Conservation (phyloP, 2,113 vertebrate species). For the Periophthalmodon schlosseri region DNA sequence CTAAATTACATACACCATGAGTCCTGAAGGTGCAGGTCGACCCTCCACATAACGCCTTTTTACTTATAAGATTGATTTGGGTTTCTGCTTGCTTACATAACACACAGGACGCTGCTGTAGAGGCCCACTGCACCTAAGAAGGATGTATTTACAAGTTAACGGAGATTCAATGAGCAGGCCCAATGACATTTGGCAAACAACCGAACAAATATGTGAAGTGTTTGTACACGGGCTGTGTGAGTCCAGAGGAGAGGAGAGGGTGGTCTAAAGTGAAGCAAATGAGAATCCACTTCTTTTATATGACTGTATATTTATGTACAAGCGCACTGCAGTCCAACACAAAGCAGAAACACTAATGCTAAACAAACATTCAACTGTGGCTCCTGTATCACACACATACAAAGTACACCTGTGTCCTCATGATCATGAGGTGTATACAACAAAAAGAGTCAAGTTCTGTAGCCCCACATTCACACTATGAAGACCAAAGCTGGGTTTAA, state of each 20-base stretch:
- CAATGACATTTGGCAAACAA: slow-evolving; percentile 44
- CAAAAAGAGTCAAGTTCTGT: slow-evolving; percentile 40
- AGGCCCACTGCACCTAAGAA: slow-evolving; percentile 49
- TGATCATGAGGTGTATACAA: slow-evolving; percentile 31
- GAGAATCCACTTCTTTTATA: slow-evolving; percentile 48
- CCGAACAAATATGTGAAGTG: slow-evolving; percentile 36
- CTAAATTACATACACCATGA: slow-evolving; percentile 61
- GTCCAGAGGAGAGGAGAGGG: slow-evolving; percentile 10
- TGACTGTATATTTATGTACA: slow-evolving; percentile 41
- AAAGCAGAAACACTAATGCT: slow-evolving; percentile 54
- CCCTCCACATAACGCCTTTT: slow-evolving; percentile 46
- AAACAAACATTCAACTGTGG: slow-evolving; percentile 62
- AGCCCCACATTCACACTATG: slow-evolving; percentile 45
- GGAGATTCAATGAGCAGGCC: slow-evolving; percentile 35
- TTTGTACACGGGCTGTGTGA: slow-evolving; percentile 30
- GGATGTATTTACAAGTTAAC: slow-evolving; percentile 59
- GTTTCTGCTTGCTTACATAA: slow-evolving; percentile 24
- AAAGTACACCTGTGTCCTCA: slow-evolving; percentile 46
- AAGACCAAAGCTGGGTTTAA: slow-evolving; percentile 34
- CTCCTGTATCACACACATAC: slow-evolving; percentile 50
- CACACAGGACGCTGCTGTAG: slow-evolving; percentile 44
- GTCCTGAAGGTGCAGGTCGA: slow-evolving; percentile 48
- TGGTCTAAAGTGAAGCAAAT: slow-evolving; percentile 43
- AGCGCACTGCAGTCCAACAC: slow-evolving; percentile 55
- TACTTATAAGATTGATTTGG: slow-evolving; percentile 21